Base-by-base conservation (phyloP, 1,140 invertebrate genomes). In the Lasioglossum baleicum region DNA sequence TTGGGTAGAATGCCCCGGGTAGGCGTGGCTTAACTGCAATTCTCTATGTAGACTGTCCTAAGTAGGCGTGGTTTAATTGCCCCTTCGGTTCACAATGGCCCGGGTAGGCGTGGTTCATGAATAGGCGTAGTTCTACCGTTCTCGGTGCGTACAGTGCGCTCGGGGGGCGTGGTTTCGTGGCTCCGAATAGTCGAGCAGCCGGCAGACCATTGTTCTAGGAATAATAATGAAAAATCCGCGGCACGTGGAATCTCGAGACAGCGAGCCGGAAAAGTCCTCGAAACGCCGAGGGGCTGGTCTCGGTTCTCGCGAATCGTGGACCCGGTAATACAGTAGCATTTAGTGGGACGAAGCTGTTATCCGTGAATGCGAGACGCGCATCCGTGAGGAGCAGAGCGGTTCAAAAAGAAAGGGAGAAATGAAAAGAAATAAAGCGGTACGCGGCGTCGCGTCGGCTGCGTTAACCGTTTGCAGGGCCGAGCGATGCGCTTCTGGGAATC, bases 371-470 rank as follows among this genome's bases (percentile, higher is more conserved):
- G 67, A 61, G 26, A 70, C 40, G 42, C 35, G 51, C 40, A 26
- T 42, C n/a, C 26, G 42, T 26, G 56, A 60, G 68, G 65, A 61
- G 75, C 11, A 48, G 44, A 48, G 42, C 15, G 51, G 17, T 61
- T 7, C 10, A 58, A 7, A 31, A 61, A 48, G 20, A 20, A 6
- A 48, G 42, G 35, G 51, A 20, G 17, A n/a, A 35, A 48, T n/a
- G 26, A 51, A 51, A 8, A 63, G 42, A 48, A 72, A 72, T 60
- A 60, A 72, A 72, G 42, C 58, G 70, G 61, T 63, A 10, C 22
- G 20, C 40, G 15, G 0, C 31, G 61, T 2, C 13, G 0, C 31
- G 61, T 2, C 13, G 20, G n/a, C 31, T 40, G 48, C 15, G 51
- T 2, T 31, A 53, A 51, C 61, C 15, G 56, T n/a, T 63, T 22